Base-by-base conservation (phyloP, 2,113 vertebrate genomes). In the Urocynchramus pylzowi region DNA sequence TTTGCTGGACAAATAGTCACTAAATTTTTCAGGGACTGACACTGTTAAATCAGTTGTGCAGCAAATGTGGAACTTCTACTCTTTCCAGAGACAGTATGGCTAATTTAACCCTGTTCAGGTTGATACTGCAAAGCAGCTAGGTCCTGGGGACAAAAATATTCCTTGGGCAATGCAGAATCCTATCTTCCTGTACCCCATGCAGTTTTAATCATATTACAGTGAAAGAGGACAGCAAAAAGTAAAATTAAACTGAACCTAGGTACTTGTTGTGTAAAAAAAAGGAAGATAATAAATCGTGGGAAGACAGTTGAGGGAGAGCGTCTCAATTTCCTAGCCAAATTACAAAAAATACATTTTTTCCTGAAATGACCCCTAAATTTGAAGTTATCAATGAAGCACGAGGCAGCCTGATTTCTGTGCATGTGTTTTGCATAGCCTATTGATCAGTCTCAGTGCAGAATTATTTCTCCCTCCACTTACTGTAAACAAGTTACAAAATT, bases 401-500 rank as follows among this genome's bases (percentile, higher is more conserved):
- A 90, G 70, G 61, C 69, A 90, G 59, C 31, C 85, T 89, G 49
- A 77, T 93, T 84, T 87, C 79, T 83, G 30, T 79, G 30, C 41
- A 30, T 64, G 61, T 92, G 85, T 89, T 95, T 89, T 77, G 63
- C 45, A 69, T 31, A 65, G 45, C 21, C 56, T 89, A 96, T 97
- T 83, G 93, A 96, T 97, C 76, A 89, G 35, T n/a, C 33, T 93
- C 16, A 53, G 41, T 63, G 18, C 42, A 60, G 75, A 83, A 75
- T 83, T 93, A 75, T 84, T 93, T 89, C 93, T 73, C 73, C 68
- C n/a, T 77, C 65, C 1, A 6, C 74, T 83, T 84, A 76, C 54
- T 94, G 88, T 94, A 94, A 92, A 91, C 76, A 89, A 89, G 41
- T 35, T 93, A 92, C 87, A 91, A 84, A 95, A 91, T 95, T 97